Percentiles rank a stretch among this genome's conserved stretches.
These are phyloP conservation scores for Polydrusus pterygomalis DNA, from an alignment of 2,888 invertebrate genomes.

Conservation along the genomic window DNA sequence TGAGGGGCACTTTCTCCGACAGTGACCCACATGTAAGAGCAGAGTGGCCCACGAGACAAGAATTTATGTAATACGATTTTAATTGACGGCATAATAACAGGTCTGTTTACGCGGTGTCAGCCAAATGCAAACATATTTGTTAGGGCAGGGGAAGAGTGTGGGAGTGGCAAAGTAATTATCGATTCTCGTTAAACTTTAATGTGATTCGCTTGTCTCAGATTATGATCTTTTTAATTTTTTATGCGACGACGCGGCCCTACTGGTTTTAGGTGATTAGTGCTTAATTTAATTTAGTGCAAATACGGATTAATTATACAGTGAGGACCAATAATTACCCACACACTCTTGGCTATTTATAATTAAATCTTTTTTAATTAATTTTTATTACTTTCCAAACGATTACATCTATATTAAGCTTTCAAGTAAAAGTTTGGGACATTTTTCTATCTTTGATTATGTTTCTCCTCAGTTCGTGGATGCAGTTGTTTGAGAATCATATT, in stretches of 20 bases:
- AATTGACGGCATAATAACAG: conserved; percentile 69
- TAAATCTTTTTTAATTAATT: too few species aligned
- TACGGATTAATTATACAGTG: not conserved
- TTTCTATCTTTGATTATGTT: too few species aligned
- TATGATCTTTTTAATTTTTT: conserved; percentile 46
- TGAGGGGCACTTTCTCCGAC: conserved; percentile 61
- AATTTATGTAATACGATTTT: conserved; percentile 67
- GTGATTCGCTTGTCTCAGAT: conserved; percentile 51
- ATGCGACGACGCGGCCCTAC: conserved; percentile 22
- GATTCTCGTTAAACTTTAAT: conserved; percentile 61
- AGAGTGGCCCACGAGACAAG: conserved; percentile 54
- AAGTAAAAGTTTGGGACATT: too few species aligned
- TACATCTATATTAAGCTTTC: too few species aligned
- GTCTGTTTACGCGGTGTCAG: conserved; percentile 65
- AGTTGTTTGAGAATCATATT: too few species aligned
- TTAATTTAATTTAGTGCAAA: conserved; percentile 19
- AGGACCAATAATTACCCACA: not conserved
- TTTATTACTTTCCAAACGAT: too few species aligned
- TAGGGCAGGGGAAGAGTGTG: conserved; percentile 63
- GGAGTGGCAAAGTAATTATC: conserved; percentile 66
- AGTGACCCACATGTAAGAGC: conserved; percentile 61
- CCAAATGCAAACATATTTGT: conserved; percentile 59
- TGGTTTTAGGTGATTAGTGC: conserved; percentile 14
- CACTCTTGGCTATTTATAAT: too few species aligned
- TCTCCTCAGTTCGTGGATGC: too few species aligned